Conservation (phyloP, 2,113 vertebrate genomes). For the Phocoena phocoena region DNA sequence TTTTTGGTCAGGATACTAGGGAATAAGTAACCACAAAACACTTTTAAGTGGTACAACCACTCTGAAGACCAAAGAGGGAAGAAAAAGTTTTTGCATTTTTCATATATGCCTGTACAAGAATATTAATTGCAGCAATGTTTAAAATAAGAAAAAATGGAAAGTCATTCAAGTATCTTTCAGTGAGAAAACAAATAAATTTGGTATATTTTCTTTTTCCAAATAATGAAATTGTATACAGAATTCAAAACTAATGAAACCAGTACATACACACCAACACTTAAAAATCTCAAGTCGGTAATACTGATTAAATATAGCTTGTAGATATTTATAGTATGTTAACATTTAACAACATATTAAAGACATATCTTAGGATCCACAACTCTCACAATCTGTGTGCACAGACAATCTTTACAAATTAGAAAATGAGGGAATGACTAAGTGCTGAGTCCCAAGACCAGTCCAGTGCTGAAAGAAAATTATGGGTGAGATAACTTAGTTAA, state of each 20-base stretch:
- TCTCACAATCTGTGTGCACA: background rate
- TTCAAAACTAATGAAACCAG: background rate
- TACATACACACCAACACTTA: background rate
- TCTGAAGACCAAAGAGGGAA: background rate
- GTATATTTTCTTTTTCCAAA: background rate
- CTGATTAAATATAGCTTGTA: background rate
- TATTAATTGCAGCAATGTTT: background rate
- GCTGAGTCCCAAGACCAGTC: background rate
- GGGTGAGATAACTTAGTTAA: background rate
- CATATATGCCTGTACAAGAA: background rate
- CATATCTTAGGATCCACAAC: background rate
- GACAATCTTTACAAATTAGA: background rate
- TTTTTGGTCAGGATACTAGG: background rate
- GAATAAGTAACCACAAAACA: background rate
- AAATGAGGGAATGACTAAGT: background rate
- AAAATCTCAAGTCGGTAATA: background rate
- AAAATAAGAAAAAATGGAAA: background rate
- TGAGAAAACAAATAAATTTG: background rate
- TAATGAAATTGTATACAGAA: background rate
- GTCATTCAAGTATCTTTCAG: background rate
- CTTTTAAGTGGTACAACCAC: no score
- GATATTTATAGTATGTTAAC: background rate
- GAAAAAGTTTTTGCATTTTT: background rate
- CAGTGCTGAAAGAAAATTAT: background rate
- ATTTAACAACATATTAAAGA: background rate